A percentile compares a stretch with the other conserved stretches of the same genome.
phyloP scores from a whole-genome alignment of 2,113 vertebrate species.

The Theristicus caerulescens region DNA sequence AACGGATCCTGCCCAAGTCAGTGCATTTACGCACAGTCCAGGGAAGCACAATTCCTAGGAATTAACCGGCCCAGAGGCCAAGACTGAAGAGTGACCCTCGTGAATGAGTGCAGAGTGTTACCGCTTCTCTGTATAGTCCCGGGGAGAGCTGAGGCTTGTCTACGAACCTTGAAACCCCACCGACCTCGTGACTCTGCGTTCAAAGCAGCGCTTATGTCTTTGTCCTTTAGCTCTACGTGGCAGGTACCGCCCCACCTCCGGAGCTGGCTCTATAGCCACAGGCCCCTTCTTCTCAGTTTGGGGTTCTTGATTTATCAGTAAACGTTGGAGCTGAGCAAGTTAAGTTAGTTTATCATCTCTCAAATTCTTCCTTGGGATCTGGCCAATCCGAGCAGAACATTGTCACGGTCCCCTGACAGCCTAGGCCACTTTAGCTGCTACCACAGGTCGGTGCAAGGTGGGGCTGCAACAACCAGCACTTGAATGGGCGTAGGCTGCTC shows the following conservation, averaged over 20 bases:
- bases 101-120: background rate
- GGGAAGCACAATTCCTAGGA: background rate
- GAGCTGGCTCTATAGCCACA: background rate
- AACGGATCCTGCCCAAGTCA: background rate
- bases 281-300: background rate
- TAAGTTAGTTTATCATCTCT: background rate
- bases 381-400: background rate
- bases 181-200: background rate
- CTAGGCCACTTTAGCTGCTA: background rate
- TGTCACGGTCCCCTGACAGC: no score
- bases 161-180: background rate
- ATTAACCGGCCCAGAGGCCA: background rate
- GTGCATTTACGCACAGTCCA: background rate
- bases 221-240: background rate
- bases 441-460: background rate
- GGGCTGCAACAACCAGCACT: background rate
- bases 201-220: background rate
- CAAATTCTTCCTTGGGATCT: background rate
- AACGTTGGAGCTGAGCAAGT: background rate
- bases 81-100: background rate
- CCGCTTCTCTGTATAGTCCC: background rate
- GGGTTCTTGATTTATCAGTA: background rate
- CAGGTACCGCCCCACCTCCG: background rate
- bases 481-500: fast-evolving
- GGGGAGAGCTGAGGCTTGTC: background rate